phyloP scores from a whole-genome alignment of 2,888 invertebrate genomes.

The Lapara coniferarum region DNA sequence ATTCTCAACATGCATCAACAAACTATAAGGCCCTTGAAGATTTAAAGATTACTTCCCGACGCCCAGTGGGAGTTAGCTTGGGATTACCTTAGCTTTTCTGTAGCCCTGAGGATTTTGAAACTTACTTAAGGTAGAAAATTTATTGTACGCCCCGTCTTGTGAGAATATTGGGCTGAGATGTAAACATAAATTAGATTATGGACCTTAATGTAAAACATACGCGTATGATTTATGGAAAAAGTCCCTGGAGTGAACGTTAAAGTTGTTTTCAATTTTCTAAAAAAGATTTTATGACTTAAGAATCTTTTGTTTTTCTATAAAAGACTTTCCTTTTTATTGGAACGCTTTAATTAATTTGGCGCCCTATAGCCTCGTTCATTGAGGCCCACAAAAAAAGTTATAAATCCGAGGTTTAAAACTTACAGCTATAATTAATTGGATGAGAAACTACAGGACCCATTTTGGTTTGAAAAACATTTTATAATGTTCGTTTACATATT shows the following conservation, averaged over 20 bases:
- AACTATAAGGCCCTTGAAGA: background rate
- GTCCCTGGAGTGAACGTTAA: background rate
- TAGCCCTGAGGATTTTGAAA: conserved; percentile 44
- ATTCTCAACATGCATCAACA: conserved; percentile 24
- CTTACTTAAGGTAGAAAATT: conserved; percentile 46
- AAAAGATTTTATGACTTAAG: too few species aligned
- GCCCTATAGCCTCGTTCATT: too few species aligned
- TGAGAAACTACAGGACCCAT: too few species aligned
- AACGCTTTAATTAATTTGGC: too few species aligned
- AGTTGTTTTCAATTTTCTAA: background rate
- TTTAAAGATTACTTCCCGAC: background rate
- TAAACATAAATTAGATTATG: background rate
- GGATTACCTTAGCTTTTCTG: conserved; percentile 40
- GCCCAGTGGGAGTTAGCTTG: conserved; percentile 37
- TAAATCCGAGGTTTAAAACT: too few species aligned
- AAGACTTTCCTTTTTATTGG: too few species aligned
- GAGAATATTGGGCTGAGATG: conserved; percentile 25
- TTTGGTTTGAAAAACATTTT: too few species aligned
- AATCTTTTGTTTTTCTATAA: too few species aligned
- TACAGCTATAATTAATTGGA: too few species aligned
- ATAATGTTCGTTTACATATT: too few species aligned
- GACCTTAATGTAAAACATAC: conserved; percentile 4
- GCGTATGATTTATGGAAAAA: background rate
- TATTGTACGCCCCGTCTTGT: conserved; percentile 34
- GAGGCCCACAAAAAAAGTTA: too few species aligned